These are phyloP conservation scores for Pseudanteris insignis DNA, from an alignment of 2,888 invertebrate genomes.

Conservation along the genomic window DNA sequence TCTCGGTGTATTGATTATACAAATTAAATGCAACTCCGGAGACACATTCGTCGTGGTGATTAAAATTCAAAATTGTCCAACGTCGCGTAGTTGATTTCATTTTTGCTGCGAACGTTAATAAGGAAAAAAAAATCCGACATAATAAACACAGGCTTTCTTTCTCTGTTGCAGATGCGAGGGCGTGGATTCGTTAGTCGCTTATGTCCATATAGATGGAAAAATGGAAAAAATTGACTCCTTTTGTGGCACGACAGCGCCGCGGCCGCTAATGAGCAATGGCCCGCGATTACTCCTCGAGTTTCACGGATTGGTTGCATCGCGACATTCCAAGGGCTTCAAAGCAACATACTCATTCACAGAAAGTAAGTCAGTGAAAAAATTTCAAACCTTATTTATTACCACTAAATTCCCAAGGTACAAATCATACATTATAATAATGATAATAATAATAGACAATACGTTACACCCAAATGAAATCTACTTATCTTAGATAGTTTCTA, in stretches of 20 bases:
- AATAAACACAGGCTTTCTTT: too few species aligned
- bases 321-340: constrained; percentile 85
- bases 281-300: constrained; percentile 88
- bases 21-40: too few species aligned
- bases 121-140: neutral
- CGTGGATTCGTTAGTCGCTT: constrained; percentile 82
- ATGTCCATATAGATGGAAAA: constrained; percentile 82
- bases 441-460: too few species aligned
- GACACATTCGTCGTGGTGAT: too few species aligned
- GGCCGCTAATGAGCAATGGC: constrained; percentile 93
- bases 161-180: constrained; percentile 75
- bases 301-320: constrained; percentile 79
- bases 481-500: too few species aligned
- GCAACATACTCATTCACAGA: constrained; percentile 89
- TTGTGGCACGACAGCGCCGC: constrained; percentile 82
- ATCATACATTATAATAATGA: too few species aligned
- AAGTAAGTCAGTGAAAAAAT: constrained; percentile 77
- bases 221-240: constrained; percentile 88
- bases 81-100: neutral
- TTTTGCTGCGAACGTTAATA: neutral
- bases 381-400: neutral
- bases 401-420: neutral
- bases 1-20: too few species aligned
- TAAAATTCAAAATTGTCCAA: too few species aligned
- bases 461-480: too few species aligned